These are phyloP conservation scores for Xestia rhomboidea DNA, from an alignment of 2,888 invertebrate genomes.

Conservation along the genomic window DNA sequence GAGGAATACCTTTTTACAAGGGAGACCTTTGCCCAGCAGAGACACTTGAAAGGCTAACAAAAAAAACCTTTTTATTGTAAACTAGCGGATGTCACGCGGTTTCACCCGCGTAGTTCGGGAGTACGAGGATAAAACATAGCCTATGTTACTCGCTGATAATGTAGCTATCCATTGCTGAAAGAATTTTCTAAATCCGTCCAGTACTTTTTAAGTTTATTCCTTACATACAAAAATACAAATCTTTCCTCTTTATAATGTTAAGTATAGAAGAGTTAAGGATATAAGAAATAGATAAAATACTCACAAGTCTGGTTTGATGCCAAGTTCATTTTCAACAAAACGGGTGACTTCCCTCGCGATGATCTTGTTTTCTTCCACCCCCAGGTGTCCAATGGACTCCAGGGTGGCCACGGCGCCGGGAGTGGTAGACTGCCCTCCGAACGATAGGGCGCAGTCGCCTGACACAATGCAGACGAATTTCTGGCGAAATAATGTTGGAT, in stretches of 20 bases:
- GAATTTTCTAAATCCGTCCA: too few relatives aligned
- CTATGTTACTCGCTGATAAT: too few relatives aligned
- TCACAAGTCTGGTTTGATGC: constrained; percentile 70
- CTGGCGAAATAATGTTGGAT: constrained; percentile 56
- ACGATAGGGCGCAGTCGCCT: constrained; percentile 68
- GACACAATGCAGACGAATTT: constrained; percentile 72
- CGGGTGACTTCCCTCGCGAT: constrained; percentile 75
- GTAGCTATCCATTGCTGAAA: too few relatives aligned
- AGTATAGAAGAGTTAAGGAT: too few relatives aligned
- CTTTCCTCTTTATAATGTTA: too few relatives aligned
- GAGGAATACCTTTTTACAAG: too few relatives aligned
- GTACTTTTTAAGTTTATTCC: too few relatives aligned
- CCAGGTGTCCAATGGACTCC: constrained; percentile 78
- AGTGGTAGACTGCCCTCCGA: constrained; percentile 62
- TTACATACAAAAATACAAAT: too few relatives aligned
- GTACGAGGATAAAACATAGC: too few relatives aligned
- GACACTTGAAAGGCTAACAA: neutral
- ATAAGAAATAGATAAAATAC: too few relatives aligned
- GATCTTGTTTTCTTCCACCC: constrained; percentile 71
- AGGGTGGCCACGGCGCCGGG: constrained; percentile 74
- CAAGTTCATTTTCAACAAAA: constrained; percentile 78
- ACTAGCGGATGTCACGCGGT: too few relatives aligned
- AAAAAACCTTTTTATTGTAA: neutral
- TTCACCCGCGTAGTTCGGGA: too few relatives aligned
- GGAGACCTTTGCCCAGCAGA: neutral